These are phyloP conservation scores for Chouioia cunea DNA, from an alignment of 2,888 invertebrate genomes.

Conservation along the genomic window DNA sequence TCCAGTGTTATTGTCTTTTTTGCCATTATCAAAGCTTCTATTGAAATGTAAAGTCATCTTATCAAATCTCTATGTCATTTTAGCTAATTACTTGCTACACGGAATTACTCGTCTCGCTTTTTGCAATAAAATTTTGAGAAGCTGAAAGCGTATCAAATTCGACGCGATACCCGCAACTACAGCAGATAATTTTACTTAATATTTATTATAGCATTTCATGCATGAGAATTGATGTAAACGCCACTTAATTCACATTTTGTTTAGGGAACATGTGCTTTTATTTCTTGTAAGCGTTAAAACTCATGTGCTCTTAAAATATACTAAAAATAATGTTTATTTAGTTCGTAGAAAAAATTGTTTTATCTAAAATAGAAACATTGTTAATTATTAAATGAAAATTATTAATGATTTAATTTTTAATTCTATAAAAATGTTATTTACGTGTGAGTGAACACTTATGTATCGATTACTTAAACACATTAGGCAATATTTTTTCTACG, in stretches of 20 bases:
- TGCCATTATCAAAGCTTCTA: conserved; percentile 14
- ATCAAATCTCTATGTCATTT: no score
- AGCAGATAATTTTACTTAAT: conserved; percentile 12
- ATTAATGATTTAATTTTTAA: no score
- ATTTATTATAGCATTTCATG: conserved; percentile 12
- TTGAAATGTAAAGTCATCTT: conserved; percentile 1
- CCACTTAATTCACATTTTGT: neutral
- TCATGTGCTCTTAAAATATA: conserved; percentile 15
- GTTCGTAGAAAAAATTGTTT: conserved; percentile 28
- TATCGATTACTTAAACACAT: no score
- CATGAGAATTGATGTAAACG: conserved; percentile 11
- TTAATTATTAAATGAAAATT: conserved; percentile 16
- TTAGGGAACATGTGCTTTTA: neutral
- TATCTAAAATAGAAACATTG: neutral
- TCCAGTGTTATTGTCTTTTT: conserved; percentile 29
- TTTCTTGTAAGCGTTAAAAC: conserved; percentile 4
- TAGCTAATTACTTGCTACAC: no score
- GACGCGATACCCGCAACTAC: conserved; percentile 12
- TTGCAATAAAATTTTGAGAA: conserved; percentile 1
- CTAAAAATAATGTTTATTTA: neutral
- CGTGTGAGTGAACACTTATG: no score
- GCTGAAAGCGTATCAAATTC: neutral
- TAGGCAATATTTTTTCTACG: conserved; percentile 20
- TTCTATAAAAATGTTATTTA: no score
- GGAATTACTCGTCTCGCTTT: neutral